phyloP scores from a whole-genome alignment of 2,113 vertebrate genomes.

The Sitta europaea region DNA sequence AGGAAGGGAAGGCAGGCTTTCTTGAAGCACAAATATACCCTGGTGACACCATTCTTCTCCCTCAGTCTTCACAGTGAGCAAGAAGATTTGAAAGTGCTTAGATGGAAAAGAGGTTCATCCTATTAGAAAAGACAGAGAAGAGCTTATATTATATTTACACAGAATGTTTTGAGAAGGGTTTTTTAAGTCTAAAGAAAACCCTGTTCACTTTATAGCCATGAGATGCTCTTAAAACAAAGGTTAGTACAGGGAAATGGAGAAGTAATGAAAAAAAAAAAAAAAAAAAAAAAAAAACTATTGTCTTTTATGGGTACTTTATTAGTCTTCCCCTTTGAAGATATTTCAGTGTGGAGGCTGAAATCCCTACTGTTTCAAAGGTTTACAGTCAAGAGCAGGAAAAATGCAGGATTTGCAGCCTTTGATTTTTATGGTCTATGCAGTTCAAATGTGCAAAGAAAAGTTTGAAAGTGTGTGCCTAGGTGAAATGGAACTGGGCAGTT shows the following conservation, averaged over 20 bases:
- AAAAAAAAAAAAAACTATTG: too few species aligned
- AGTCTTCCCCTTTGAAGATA: neutral
- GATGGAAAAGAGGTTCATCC: neutral
- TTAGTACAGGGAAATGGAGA: neutral
- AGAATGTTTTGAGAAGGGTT: neutral
- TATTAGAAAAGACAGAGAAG: neutral
- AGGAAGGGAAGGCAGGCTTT: neutral
- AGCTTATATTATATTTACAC: neutral
- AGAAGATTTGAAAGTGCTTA: neutral
- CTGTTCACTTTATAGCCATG: neutral
- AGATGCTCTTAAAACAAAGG: neutral
- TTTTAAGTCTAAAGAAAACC: neutral
- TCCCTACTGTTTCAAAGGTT: neutral
- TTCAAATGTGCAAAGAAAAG: neutral
- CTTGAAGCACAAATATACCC: neutral
- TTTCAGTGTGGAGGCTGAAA: neutral
- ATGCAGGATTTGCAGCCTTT: neutral
- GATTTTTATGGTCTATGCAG: neutral
- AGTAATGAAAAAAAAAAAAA: neutral
- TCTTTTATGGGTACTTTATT: neutral
- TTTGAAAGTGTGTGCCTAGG: neutral
- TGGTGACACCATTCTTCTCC: neutral
- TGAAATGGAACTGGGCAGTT: neutral
- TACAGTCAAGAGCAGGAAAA: neutral
- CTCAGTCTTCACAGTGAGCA: neutral